A percentile compares a stretch with the other conserved stretches of the same genome.
Evolutionary conservation across 2,888 invertebrate genomes (phyloP).

Genomic region (Tanytarsus gracilentus): DNA sequence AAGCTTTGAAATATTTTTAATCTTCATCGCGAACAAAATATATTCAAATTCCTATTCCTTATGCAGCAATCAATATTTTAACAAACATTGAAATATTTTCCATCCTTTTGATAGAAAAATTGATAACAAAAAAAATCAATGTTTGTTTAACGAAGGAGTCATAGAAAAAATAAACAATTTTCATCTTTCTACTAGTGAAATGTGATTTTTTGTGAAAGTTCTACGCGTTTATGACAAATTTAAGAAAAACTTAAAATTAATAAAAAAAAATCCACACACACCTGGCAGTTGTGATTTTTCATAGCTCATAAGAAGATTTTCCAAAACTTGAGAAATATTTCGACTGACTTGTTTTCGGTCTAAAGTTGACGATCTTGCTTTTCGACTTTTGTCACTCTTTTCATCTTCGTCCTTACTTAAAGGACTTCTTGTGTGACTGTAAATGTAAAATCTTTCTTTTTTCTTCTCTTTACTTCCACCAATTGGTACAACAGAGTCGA

Average conservation of each 20-base stretch:
- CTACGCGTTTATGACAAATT: conserved; percentile 31
- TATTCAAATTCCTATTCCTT: no score
- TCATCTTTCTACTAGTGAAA: no score
- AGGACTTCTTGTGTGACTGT: conserved; percentile 9
- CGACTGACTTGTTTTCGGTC: conserved; percentile 49
- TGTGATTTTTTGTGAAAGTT: conserved; percentile 17
- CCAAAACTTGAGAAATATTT: conserved; percentile 76
- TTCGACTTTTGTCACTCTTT: neutral
- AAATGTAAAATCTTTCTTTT: conserved; percentile 24
- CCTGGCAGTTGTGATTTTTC: conserved; percentile 83
- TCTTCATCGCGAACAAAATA: no score
- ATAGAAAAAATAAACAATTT: no score
- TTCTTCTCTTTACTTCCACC: neutral
- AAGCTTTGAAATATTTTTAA: neutral
- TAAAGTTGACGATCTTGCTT: neutral
- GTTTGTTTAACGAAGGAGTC: no score
- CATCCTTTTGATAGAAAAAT: no score
- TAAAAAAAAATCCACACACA: conserved; percentile 56
- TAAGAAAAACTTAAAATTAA: neutral
- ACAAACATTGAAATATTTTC: no score
- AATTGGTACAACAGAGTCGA: no score
- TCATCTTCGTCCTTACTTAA: neutral
- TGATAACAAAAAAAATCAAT: no score
- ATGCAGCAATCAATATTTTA: no score
- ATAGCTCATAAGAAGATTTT: conserved; percentile 80